A percentile compares a stretch with the other conserved stretches of the same genome.
Conservation (phyloP, 2,888 invertebrate species). For the Pomacea canaliculata region DNA sequence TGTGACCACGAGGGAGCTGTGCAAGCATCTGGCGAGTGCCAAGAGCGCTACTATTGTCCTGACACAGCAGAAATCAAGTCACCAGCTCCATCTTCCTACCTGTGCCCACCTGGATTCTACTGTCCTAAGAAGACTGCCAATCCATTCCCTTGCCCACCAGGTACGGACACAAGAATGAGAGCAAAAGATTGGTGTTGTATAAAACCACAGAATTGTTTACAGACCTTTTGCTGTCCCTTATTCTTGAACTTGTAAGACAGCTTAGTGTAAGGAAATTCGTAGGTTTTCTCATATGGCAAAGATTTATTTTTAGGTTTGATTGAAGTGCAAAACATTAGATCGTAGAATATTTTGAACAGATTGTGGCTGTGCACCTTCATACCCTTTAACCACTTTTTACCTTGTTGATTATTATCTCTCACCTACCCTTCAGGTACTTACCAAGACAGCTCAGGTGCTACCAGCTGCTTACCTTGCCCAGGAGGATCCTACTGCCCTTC, state of each 20-base stretch:
- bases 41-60: conserved; percentile 58
- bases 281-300: too few species aligned
- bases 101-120: conserved; percentile 57
- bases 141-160: conserved; percentile 53
- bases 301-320: too few species aligned
- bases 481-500: conserved; percentile 51
- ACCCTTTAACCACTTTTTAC: too few species aligned
- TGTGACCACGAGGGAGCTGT: conserved; percentile 46
- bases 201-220: background rate
- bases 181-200: background rate
- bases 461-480: conserved; percentile 51
- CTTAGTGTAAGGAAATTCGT: too few species aligned
- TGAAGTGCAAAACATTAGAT: too few species aligned
- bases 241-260: too few species aligned
- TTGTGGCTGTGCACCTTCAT: too few species aligned
- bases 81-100: conserved; percentile 41
- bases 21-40: conserved; percentile 50
- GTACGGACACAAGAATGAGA: conserved; percentile 27
- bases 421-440: conserved; percentile 49
- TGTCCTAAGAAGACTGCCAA: conserved; percentile 50
- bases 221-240: background rate
- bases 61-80: conserved; percentile 45
- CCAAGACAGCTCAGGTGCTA: conserved; percentile 50
- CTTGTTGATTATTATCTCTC: too few species aligned
- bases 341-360: too few species aligned